Conservation (phyloP, 92 coral and sea anemone species). For the Porites evermanni region DNA sequence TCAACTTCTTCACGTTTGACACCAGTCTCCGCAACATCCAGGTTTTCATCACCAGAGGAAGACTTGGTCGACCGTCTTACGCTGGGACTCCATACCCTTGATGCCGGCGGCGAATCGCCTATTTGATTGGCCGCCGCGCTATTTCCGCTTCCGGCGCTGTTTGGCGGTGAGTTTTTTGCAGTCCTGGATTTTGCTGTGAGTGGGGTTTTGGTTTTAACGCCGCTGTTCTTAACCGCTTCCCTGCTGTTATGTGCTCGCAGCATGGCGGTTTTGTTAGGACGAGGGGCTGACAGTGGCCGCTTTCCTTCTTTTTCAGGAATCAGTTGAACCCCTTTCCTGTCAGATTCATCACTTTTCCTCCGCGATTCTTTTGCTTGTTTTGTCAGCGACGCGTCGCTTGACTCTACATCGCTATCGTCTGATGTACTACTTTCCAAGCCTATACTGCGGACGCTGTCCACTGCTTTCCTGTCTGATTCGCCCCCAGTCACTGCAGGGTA, state of each 20-base stretch:
- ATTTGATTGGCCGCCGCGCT: neutral
- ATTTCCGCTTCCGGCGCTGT: conserved; percentile 9
- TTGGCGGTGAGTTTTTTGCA: conserved; percentile 32
- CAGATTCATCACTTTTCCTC: conserved; percentile 43
- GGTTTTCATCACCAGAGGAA: conserved; percentile 32
- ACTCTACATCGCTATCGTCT: conserved; percentile 79
- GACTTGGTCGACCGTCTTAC: conserved; percentile 50
- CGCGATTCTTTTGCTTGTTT: conserved; percentile 46
- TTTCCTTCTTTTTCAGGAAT: conserved; percentile 54
- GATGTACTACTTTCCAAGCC: conserved; percentile 75
- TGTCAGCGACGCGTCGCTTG: conserved; percentile 56
- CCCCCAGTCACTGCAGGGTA: conserved; percentile 46
- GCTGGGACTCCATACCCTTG: conserved; percentile 68
- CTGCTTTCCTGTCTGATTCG: conserved; percentile 60
- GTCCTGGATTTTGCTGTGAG: conserved; percentile 13
- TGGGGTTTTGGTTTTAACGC: conserved; percentile 30
- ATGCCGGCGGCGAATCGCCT: conserved; percentile 9
- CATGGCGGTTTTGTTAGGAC: conserved; percentile 87
- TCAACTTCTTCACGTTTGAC: conserved; percentile 27
- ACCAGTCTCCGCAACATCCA: conserved; percentile 24
- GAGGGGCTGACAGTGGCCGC: conserved; percentile 65
- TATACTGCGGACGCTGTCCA: conserved; percentile 29
- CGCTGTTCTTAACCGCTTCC: conserved; percentile 70
- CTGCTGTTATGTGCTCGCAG: conserved; percentile 76
- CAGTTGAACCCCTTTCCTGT: conserved; percentile 32